Conservation (phyloP, 2,113 vertebrate genomes). For the Asarcornis scutulata region DNA sequence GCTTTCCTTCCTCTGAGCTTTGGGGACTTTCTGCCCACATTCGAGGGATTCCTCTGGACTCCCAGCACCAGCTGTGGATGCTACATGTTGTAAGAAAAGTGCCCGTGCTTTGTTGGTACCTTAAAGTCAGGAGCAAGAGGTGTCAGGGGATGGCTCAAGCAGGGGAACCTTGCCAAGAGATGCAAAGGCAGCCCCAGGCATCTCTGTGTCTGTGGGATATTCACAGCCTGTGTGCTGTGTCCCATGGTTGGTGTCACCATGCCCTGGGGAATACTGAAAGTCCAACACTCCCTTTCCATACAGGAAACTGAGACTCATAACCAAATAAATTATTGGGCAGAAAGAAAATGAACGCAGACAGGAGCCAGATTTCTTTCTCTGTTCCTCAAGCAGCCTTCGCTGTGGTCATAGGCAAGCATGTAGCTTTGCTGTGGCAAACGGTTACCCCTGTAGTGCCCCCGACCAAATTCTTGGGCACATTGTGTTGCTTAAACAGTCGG, state of each 20-base stretch:
- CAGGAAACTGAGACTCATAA: neutral
- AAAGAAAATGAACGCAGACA: neutral
- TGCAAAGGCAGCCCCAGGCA: neutral
- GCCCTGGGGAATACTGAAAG: neutral
- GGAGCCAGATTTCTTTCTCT: neutral
- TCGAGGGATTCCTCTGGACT: fast-evolving
- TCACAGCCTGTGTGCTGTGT: neutral
- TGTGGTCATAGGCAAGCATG: neutral
- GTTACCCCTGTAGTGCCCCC: neutral
- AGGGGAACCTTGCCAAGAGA: neutral
- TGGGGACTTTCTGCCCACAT: neutral
- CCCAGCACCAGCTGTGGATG: neutral
- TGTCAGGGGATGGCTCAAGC: neutral
- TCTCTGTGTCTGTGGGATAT: fast-evolving
- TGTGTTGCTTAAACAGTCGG: neutral
- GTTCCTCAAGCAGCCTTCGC: fast-evolving
- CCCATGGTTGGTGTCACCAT: neutral
- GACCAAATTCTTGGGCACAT: constrained; percentile 24
- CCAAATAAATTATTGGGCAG: neutral
- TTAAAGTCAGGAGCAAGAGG: neutral
- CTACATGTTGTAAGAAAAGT: fast-evolving
- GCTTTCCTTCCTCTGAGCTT: constrained; percentile 36
- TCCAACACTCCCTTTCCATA: neutral
- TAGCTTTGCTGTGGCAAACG: neutral
- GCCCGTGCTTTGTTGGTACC: neutral